Percentiles rank a stretch among this genome's conserved stretches.
Conservation (phyloP, 2,888 invertebrate genomes). For the Ceratothoa steindachneri region DNA sequence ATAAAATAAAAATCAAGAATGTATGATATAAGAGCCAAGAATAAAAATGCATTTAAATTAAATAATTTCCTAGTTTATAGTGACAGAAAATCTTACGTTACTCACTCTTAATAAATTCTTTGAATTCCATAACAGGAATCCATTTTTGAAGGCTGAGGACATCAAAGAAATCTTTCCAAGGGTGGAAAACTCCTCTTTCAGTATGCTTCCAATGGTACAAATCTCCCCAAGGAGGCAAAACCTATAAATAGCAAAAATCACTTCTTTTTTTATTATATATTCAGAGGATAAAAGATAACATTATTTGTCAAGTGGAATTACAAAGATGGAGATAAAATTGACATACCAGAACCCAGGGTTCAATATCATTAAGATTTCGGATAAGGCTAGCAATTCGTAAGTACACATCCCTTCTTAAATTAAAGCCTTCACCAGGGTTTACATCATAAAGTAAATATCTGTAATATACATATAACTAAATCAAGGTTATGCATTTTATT, state of each 20-base stretch:
- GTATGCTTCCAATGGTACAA: constrained; percentile 81
- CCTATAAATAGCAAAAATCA: no score
- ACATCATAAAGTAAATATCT: constrained; percentile 88
- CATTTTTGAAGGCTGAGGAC: constrained; percentile 69
- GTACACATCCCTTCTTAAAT: constrained; percentile 91
- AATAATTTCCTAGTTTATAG: background rate
- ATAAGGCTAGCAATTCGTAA: constrained; percentile 84
- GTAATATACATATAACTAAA: no score
- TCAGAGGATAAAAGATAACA: no score
- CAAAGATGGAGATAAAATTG: background rate
- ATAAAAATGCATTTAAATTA: no score
- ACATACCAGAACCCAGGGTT: constrained; percentile 56
- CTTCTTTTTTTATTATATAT: no score
- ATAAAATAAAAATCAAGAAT: no score
- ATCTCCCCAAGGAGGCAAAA: constrained; percentile 87
- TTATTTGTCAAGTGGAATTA: no score
- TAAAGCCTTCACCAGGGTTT: constrained; percentile 94
- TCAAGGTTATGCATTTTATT: no score
- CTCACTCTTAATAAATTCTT: constrained; percentile 59
- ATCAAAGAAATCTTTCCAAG: constrained; percentile 85
- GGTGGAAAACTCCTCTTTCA: constrained; percentile 61
- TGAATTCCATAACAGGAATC: constrained; percentile 80
- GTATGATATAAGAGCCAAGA: no score
- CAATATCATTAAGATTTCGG: constrained; percentile 61
- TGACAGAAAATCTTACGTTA: background rate